A percentile compares a stretch with the other conserved stretches of the same genome.
phyloP scores from a whole-genome alignment of 2,113 vertebrate species.

The Cygnus atratus region DNA sequence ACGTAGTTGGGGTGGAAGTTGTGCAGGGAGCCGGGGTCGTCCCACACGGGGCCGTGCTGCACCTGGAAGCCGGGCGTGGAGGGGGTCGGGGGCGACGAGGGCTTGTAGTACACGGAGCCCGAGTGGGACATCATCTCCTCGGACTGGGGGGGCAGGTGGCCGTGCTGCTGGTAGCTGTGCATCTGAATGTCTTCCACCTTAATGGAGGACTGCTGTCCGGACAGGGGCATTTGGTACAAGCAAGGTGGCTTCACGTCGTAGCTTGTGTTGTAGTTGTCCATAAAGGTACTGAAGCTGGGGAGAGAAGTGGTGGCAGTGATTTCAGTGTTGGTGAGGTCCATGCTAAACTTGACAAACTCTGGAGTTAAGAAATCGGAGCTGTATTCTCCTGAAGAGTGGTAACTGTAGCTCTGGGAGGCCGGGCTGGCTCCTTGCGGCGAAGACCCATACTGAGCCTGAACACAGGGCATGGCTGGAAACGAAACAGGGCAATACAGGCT shows the following conservation, averaged over 20 bases:
- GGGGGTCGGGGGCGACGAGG: slow-evolving; percentile 92
- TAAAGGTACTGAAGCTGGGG: slow-evolving; percentile 99
- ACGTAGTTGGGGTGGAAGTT: slow-evolving; percentile 99
- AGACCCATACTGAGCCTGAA: slow-evolving; percentile 99
- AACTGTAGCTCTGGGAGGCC: slow-evolving; percentile 99
- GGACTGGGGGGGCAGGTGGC: slow-evolving; percentile 89
- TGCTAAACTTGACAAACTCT: slow-evolving; percentile 99
- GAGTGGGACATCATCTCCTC: slow-evolving; percentile 96
- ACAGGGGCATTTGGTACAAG: slow-evolving; percentile 97
- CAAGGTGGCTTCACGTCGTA: slow-evolving; percentile 99
- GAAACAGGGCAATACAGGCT: slow-evolving; percentile 79
- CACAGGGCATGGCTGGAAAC: slow-evolving; percentile 99
- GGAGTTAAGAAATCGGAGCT: slow-evolving; percentile 99
- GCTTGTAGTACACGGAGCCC: slow-evolving; percentile 97
- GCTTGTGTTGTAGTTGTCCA: slow-evolving; percentile 97
- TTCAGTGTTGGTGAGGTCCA: slow-evolving; percentile 99
- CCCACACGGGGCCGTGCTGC: slow-evolving; percentile 94
- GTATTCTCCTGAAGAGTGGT: slow-evolving; percentile 97
- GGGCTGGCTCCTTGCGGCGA: slow-evolving; percentile 99
- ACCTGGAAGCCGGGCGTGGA: slow-evolving; percentile 93
- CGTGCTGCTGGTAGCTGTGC: slow-evolving; percentile 95
- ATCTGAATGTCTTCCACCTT: slow-evolving; percentile 99
- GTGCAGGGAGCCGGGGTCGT: slow-evolving; percentile 94
- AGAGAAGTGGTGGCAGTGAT: slow-evolving; percentile 98
- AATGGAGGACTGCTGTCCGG: slow-evolving; percentile 95